Evolutionary conservation across 2,797 vertebrate species (phyloP).

Genomic region (Phylloscopus collybita): DNA sequence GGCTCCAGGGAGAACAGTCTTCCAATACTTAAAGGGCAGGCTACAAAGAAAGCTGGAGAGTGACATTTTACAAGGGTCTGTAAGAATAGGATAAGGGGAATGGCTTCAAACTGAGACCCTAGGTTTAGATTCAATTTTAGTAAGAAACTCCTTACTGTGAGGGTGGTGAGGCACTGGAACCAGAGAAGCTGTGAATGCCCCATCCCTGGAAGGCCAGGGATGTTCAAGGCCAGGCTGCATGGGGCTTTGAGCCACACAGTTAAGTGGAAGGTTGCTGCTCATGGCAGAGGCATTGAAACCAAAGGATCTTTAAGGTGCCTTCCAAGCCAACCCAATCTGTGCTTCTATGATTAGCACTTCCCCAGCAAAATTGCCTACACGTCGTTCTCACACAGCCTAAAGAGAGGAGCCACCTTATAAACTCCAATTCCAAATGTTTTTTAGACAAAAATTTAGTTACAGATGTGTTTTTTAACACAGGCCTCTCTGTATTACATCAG

Average conservation of each 20-base stretch:
- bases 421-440: background rate
- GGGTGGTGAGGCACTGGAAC: background rate
- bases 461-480: background rate
- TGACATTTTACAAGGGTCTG: background rate
- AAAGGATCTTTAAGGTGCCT: background rate
- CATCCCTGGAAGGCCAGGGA: background rate
- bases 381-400: background rate
- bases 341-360: background rate
- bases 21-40: background rate
- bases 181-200: background rate
- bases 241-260: fast-evolving
- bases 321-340: background rate
- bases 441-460: background rate
- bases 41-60: background rate
- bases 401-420: background rate
- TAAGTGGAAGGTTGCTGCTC: background rate
- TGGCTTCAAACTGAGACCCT: background rate
- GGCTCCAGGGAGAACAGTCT: background rate
- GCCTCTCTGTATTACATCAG: background rate
- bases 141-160: background rate
- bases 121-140: background rate
- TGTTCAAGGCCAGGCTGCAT: background rate
- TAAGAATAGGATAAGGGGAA: background rate
- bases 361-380: background rate
- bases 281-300: background rate